Evolutionary conservation across 2,113 vertebrate genomes (phyloP).

Genomic region (Caloenas nicobarica): DNA sequence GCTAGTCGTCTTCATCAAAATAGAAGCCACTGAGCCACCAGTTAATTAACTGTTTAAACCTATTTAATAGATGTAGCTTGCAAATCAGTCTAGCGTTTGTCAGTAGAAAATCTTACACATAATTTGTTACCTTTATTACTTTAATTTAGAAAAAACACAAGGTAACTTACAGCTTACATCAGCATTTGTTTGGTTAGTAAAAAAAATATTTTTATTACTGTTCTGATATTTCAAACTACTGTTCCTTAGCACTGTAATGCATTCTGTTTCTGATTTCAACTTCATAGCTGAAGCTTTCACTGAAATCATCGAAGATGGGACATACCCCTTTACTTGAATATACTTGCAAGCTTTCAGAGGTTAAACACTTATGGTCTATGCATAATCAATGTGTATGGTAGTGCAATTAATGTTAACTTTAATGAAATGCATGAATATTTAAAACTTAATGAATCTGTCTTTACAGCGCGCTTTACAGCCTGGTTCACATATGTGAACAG

Average conservation of each 20-base stretch:
- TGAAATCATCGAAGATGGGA: slow-evolving; percentile 16
- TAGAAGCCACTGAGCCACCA: not conserved
- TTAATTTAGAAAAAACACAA: not conserved
- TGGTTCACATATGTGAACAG: slow-evolving; percentile 33
- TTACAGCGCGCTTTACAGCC: not conserved
- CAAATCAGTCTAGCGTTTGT: not conserved
- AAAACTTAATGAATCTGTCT: slow-evolving; percentile 57
- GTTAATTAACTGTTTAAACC: not conserved
- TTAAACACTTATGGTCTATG: slow-evolving; percentile 54
- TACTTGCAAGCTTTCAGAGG: slow-evolving; percentile 65
- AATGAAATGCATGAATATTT: slow-evolving; percentile 67
- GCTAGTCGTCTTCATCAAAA: not conserved
- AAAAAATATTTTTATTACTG: not conserved
- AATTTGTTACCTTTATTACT: not conserved
- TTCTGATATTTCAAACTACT: not conserved
- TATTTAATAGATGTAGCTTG: not conserved
- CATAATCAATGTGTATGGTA: slow-evolving; percentile 60
- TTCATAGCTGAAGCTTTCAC: slow-evolving; percentile 4
- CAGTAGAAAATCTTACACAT: not conserved
- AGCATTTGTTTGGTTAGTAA: not conserved
- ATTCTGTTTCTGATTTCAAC: slow-evolving; percentile 21
- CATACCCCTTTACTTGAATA: slow-evolving; percentile 38
- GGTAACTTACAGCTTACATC: not conserved
- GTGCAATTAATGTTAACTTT: slow-evolving; percentile 62
- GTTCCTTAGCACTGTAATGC: not conserved